Evolutionary conservation across 2,888 invertebrate species (phyloP), one percentile per base, ranked within the genome.

Genomic region (Noctua janthe): DNA sequence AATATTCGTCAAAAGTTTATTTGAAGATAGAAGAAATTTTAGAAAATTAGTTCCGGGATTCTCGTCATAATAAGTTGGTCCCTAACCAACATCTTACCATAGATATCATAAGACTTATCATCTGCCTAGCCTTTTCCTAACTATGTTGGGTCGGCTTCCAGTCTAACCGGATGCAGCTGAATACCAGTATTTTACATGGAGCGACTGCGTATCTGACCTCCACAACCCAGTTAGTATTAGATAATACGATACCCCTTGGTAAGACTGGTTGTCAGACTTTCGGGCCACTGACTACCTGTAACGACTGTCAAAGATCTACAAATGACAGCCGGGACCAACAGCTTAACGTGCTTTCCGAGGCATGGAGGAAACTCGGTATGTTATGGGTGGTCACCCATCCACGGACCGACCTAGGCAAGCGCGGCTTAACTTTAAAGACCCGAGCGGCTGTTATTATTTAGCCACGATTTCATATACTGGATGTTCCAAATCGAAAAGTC

Each of bases 1-100:
- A 5, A 94, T 98, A 69, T 98, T 99, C 97, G 97, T 99, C 29
- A 98, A 98, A 85, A 98, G 98, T 94, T 96, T 99, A 47, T 99
- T 99, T 91, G 98, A 98, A 92, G 96, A 97, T 6, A 94, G 87
- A 47, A 91, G 93, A 8, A 91, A 56, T 84, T 92, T 73, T 23
- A 94, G 91, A 72, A 93, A 91, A 67, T 87, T 94, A 15, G 88
- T 95, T 23, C 94, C 95, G 0, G 91, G 91, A 4, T 91, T 95
- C 15, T 91, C 93, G 5, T 91, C 93, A 0, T 90, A 92, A 78
- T 93, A 59, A 89, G 1, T 47, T 17, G 15, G 11, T 39, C 1
- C 85, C 20, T 71, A 23, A 71, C 74, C 76, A 64, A 39, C 23
- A 70, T 80, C 69, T 83, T 83, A 73, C 71, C 78, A 76, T 76